A percentile compares a stretch with the other conserved stretches of the same genome.
phyloP scores from a whole-genome alignment of 2,888 invertebrate genomes.

The Ophion costatus region DNA sequence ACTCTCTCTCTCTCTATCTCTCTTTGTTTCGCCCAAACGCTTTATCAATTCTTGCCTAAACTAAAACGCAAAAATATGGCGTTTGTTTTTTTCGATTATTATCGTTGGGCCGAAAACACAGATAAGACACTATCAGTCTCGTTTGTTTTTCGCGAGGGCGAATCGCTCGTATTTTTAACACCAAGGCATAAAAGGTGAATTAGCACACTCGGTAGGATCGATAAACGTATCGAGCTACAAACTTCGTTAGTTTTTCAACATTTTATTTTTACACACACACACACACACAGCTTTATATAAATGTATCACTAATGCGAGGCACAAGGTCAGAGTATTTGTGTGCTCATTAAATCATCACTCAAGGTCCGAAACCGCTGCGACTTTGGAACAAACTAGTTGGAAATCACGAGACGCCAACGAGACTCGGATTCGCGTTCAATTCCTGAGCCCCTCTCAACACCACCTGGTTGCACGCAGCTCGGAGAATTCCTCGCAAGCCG shows the following conservation, averaged over 20 bases:
- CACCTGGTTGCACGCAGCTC: constrained; percentile 56
- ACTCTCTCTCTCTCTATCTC: too few species aligned
- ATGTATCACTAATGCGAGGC: background rate
- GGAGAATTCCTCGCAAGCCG: constrained; percentile 37
- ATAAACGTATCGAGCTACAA: constrained; percentile 16
- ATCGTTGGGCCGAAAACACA: background rate
- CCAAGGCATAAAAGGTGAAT: constrained; percentile 58
- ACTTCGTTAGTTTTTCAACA: background rate
- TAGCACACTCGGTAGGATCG: constrained; percentile 49
- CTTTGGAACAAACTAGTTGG: constrained; percentile 37
- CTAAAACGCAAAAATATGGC: background rate
- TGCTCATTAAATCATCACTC: background rate
- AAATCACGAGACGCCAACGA: constrained; percentile 30
- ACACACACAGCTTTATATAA: background rate
- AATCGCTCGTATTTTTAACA: constrained; percentile 6
- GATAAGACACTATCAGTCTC: background rate
- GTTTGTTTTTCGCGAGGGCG: constrained; percentile 22
- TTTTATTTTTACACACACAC: background rate
- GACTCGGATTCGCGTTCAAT: constrained; percentile 56
- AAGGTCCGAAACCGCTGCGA: constrained; percentile 14
- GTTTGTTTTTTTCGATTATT: background rate
- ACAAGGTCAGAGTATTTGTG: background rate
- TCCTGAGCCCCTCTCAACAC: constrained; percentile 30
- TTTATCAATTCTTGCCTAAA: background rate
- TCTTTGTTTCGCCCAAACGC: too few species aligned